Percentiles rank a stretch among this genome's conserved stretches.
These are phyloP conservation scores for Cotesia chilonis DNA, from an alignment of 1,140 invertebrate species.

Conservation along the genomic window DNA sequence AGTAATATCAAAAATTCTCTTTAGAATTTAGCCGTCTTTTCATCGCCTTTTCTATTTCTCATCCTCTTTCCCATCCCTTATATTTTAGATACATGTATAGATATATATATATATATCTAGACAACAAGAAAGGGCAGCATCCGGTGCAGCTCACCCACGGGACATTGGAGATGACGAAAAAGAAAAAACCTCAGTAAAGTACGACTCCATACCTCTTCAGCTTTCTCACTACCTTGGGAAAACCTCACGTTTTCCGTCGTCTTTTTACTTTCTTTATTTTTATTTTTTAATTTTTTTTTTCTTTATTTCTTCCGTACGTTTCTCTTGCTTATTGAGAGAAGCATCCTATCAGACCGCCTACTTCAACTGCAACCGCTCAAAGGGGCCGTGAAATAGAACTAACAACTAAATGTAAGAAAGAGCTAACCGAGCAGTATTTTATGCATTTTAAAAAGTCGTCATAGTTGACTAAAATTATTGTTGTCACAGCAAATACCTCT, in stretches of 20 bases:
- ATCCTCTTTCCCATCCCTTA: not conserved
- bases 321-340: slow-evolving; percentile 12
- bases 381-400: slow-evolving; percentile 30
- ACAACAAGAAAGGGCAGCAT: slow-evolving; percentile 23
- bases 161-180: slow-evolving; percentile 19
- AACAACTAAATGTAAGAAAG: not conserved
- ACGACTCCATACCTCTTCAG: slow-evolving; percentile 4
- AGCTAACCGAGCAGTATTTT: slow-evolving; percentile 34
- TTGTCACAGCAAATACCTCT: not conserved
- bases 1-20: too few species aligned
- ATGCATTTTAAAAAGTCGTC: slow-evolving; percentile 42
- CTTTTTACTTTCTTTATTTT: slow-evolving; percentile 8
- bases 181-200: slow-evolving; percentile 23
- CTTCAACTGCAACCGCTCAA: slow-evolving; percentile 18
- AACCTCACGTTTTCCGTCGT: slow-evolving; percentile 30
- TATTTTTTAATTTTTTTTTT: slow-evolving; percentile 11
- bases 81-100: not conserved
- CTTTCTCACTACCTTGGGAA: slow-evolving; percentile 26
- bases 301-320: slow-evolving; percentile 24
- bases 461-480: slow-evolving; percentile 34
- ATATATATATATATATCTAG: not conserved
- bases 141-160: slow-evolving; percentile 21
- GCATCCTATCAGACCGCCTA: slow-evolving; percentile 27
- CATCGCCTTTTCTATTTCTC: slow-evolving; percentile 1
- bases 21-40: too few species aligned